These are phyloP conservation scores for Bemisia tabaci DNA, from an alignment of 1,140 invertebrate genomes.

Conservation along the genomic window DNA sequence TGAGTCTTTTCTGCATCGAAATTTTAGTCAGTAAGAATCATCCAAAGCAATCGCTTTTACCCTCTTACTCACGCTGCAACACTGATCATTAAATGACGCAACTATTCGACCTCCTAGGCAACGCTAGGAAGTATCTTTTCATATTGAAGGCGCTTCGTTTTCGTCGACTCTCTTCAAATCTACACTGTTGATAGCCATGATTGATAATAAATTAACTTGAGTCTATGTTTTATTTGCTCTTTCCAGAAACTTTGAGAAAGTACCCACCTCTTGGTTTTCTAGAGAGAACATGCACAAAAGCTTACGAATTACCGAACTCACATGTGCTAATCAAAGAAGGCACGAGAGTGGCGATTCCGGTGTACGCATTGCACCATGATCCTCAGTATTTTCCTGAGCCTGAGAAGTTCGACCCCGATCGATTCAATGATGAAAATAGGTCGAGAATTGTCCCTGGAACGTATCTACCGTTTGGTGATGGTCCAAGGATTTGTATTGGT, in stretches of 20 bases:
- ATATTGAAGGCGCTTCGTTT: too few species aligned
- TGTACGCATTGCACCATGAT: slow-evolving; percentile 46
- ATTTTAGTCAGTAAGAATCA: too few species aligned
- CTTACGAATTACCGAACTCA: slow-evolving; percentile 36
- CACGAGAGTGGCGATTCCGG: slow-evolving; percentile 37
- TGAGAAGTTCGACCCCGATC: slow-evolving; percentile 48
- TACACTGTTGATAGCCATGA: too few species aligned
- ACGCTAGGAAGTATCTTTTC: too few species aligned
- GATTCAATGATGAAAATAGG: slow-evolving; percentile 23
- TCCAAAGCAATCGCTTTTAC: too few species aligned
- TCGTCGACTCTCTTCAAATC: too few species aligned
- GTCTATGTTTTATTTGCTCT: too few species aligned
- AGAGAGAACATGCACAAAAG: slow-evolving; percentile 34
- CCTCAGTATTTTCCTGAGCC: slow-evolving; percentile 46
- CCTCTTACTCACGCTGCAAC: too few species aligned
- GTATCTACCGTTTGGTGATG: slow-evolving; percentile 53
- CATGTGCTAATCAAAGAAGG: slow-evolving; percentile 35
- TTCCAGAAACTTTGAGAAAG: slow-evolving; percentile 40
- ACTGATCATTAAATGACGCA: too few species aligned
- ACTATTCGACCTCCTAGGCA: too few species aligned
- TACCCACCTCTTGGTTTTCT: slow-evolving; percentile 40
- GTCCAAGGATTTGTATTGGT: slow-evolving; percentile 51
- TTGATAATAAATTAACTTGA: too few species aligned
- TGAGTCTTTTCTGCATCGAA: too few species aligned
- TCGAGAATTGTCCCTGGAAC: slow-evolving; percentile 26